A percentile compares a stretch with the other conserved stretches of the same genome.
These are phyloP conservation scores for Nephotettix cincticeps DNA, from an alignment of 1,140 invertebrate genomes.

Conservation along the genomic window DNA sequence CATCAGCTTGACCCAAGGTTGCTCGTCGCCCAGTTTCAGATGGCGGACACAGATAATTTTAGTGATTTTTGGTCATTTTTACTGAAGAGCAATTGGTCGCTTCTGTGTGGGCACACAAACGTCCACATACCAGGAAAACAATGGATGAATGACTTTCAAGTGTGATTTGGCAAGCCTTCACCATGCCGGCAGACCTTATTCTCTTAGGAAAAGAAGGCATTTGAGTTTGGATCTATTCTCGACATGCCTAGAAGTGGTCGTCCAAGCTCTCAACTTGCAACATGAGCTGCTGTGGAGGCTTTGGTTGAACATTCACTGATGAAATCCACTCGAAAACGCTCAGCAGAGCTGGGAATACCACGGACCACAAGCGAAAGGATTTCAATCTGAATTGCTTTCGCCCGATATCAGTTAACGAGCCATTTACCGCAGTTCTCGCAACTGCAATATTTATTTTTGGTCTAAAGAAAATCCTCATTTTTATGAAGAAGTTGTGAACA, in stretches of 20 bases:
- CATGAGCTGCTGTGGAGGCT: constrained; percentile 6
- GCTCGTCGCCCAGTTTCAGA: too few relatives aligned
- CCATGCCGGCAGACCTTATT: constrained; percentile 1
- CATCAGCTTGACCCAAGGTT: too few relatives aligned
- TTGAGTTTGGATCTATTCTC: not conserved
- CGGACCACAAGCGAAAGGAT: not conserved
- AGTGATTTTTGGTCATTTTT: too few relatives aligned
- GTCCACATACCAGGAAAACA: not conserved
- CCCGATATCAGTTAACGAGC: not conserved
- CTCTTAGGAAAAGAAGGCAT: not conserved
- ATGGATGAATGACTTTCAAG: constrained; percentile 4
- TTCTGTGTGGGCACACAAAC: constrained; percentile 8
- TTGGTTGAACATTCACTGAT: not conserved
- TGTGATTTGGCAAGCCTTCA: not conserved
- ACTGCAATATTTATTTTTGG: not conserved
- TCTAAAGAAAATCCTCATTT: not conserved
- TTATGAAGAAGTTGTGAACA: not conserved
- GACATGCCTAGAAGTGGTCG: not conserved
- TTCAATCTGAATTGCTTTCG: not conserved
- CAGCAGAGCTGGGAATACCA: not conserved
- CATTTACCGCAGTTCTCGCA: not conserved
- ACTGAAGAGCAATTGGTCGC: constrained; percentile 1
- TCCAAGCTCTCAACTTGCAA: not conserved
- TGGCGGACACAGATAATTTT: not conserved
- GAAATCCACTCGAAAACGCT: constrained; percentile 9